These are phyloP conservation scores for Tipula lateralis DNA, from an alignment of 2,888 invertebrate genomes.

Conservation along the genomic window DNA sequence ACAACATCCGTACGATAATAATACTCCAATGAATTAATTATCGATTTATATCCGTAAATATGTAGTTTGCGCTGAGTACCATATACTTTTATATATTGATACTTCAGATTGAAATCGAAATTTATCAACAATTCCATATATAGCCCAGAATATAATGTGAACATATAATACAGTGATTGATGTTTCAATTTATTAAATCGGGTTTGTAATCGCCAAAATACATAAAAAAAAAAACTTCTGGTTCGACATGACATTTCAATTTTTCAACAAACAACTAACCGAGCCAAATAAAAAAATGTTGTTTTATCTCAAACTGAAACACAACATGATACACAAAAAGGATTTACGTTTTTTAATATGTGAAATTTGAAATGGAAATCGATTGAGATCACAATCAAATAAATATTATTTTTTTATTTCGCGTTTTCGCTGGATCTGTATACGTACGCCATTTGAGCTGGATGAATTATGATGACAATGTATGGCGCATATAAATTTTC, in stretches of 20 bases:
- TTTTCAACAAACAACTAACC: not conserved
- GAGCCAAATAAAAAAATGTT: not conserved
- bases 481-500: not conserved
- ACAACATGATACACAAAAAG: not conserved
- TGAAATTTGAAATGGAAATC: not conserved
- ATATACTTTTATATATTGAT: not conserved
- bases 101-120: not conserved
- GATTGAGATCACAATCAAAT: not conserved
- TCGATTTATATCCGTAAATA: not conserved
- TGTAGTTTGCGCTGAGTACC: not conserved
- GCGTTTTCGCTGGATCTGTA: not conserved
- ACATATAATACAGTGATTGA: not conserved
- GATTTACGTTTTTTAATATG: not conserved
- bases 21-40: not conserved
- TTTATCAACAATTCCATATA: not conserved
- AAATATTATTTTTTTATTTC: not conserved
- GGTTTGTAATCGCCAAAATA: not conserved
- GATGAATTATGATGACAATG: not conserved
- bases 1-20: not conserved
- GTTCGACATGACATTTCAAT: conserved; percentile 2
- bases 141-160: not conserved
- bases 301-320: not conserved
- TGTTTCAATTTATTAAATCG: conserved; percentile 15
- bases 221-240: not conserved
- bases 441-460: not conserved